These are phyloP conservation scores for Melospiza melodia DNA, from an alignment of 2,113 vertebrate genomes.

Conservation along the genomic window DNA sequence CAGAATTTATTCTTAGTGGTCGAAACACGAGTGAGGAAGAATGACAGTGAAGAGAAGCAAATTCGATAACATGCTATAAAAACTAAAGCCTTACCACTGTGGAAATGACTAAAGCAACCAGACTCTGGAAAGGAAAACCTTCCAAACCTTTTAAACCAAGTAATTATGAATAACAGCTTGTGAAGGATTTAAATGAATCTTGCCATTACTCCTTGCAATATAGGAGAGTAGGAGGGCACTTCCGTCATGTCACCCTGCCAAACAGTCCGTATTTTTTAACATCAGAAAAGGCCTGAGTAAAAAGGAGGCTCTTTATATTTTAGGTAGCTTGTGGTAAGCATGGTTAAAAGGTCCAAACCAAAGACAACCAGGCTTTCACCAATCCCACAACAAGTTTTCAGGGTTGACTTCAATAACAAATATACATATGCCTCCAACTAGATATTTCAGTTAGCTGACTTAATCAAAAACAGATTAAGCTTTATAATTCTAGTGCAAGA, in stretches of 20 bases:
- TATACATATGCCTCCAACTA: conserved; percentile 73
- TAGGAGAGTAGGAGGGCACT: not conserved
- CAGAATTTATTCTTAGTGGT: not conserved
- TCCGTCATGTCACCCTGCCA: not conserved
- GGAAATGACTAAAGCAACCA: not conserved
- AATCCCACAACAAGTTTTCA: conserved; percentile 80
- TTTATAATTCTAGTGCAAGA: conserved; percentile 42
- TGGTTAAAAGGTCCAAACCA: conserved; percentile 68
- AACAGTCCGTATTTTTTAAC: conserved; percentile 2
- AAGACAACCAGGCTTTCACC: conserved; percentile 69
- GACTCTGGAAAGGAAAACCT: not conserved
- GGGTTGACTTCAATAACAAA: conserved; percentile 71
- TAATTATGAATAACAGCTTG: conserved; percentile 14
- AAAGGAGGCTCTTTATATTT: conserved; percentile 51
- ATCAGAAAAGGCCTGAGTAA: conserved; percentile 10
- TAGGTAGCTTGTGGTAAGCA: conserved; percentile 74
- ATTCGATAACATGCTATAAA: not conserved
- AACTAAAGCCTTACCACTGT: not conserved
- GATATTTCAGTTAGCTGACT: conserved; percentile 55
- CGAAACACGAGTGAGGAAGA: not conserved
- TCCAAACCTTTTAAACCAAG: conserved; percentile 15
- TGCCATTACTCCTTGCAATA: not conserved
- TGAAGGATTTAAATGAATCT: not conserved
- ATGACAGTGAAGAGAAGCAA: not conserved
- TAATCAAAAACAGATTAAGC: conserved; percentile 64